Percentiles rank a stretch among this genome's conserved stretches.
Evolutionary conservation across 2,888 invertebrate species (phyloP).

Genomic region (Pammene fasciana): DNA sequence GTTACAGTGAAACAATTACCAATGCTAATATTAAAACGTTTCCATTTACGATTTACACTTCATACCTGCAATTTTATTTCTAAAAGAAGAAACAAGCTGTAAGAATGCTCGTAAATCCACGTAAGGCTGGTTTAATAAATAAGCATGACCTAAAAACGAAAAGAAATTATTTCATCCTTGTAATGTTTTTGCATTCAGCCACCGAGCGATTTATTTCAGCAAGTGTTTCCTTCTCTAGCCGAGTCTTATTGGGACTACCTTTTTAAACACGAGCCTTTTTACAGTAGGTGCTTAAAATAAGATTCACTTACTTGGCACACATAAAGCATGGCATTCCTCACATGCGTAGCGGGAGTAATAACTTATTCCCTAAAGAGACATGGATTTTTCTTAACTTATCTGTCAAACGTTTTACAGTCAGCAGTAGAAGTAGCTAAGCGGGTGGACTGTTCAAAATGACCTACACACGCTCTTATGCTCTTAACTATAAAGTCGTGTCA

Average conservation of each 20-base stretch:
- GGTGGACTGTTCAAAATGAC: no score
- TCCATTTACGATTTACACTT: constrained; percentile 29
- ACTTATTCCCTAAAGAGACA: no score
- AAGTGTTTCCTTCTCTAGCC: constrained; percentile 11
- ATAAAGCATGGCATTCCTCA: no score
- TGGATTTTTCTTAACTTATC: no score
- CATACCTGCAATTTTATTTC: constrained; percentile 13
- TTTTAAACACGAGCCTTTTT: neutral
- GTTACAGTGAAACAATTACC: neutral
- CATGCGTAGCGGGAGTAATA: no score
- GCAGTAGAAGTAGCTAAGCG: no score
- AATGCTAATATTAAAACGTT: constrained; percentile 13
- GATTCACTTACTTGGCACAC: no score
- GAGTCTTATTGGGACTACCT: neutral
- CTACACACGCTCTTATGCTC: no score
- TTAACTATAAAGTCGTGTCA: no score
- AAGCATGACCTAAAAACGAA: constrained; percentile 34
- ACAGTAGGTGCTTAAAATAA: neutral
- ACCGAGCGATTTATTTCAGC: constrained; percentile 21
- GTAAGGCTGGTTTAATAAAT: constrained; percentile 32
- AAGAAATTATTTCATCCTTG: constrained; percentile 26
- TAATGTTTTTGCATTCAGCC: constrained; percentile 27
- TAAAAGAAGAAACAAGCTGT: constrained; percentile 29
- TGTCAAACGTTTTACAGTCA: no score
- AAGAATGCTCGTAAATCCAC: constrained; percentile 32